These are phyloP conservation scores for Acanthornis magna DNA, from an alignment of 2,797 vertebrate genomes.

Conservation along the genomic window DNA sequence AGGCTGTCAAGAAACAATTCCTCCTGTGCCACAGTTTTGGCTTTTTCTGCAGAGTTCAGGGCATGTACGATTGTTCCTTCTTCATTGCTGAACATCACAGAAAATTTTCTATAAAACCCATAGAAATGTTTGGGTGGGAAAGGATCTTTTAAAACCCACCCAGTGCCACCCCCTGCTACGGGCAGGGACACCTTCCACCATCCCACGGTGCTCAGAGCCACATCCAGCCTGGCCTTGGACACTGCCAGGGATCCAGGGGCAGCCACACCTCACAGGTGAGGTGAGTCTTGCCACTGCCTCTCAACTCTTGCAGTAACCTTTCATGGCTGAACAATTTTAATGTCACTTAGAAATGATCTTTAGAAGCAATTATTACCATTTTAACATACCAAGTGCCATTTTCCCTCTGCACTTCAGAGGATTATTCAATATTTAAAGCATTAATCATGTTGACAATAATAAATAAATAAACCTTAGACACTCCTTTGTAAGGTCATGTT, in stretches of 20 bases:
- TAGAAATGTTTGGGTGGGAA: not conserved
- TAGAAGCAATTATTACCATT: not conserved
- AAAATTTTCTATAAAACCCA: not conserved
- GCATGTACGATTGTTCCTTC: not conserved
- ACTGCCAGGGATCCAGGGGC: not conserved
- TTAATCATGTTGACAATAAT: not conserved
- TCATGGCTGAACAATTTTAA: not conserved
- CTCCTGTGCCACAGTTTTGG: not conserved
- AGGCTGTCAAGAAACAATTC: not conserved
- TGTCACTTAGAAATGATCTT: not conserved
- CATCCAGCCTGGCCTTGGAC: not conserved
- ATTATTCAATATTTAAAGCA: not conserved
- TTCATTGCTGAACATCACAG: not conserved
- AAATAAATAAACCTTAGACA: not conserved
- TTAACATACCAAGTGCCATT: not conserved
- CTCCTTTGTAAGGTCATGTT: not conserved
- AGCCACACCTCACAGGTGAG: not conserved
- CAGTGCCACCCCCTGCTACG: not conserved
- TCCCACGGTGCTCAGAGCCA: not conserved
- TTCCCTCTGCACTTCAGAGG: not conserved
- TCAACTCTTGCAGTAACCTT: not conserved
- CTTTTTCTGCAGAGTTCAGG: not conserved
- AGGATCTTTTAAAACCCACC: not conserved
- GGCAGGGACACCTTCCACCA: not conserved
- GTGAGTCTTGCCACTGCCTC: not conserved